A percentile compares a stretch with the other conserved stretches of the same genome.
Evolutionary conservation across 2,113 vertebrate genomes (phyloP).

Genomic region (Porphyrio hochstetteri): DNA sequence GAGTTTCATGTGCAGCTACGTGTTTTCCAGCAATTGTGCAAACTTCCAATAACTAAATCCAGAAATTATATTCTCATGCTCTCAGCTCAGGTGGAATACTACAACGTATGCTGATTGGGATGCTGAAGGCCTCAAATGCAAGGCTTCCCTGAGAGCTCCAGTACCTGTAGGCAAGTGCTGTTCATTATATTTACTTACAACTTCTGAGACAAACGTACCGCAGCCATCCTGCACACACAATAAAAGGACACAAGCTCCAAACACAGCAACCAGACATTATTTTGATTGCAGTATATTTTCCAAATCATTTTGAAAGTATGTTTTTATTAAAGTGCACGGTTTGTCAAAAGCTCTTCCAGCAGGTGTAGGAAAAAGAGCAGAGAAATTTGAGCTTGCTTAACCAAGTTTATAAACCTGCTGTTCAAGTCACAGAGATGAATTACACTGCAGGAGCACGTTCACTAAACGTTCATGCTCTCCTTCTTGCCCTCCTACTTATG

Average conservation of each 20-base stretch:
- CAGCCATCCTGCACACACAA: background rate
- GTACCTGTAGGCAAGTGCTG: background rate
- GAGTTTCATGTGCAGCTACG: background rate
- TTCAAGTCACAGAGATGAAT: slow-evolving; percentile 61
- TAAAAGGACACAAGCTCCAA: background rate
- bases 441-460: slow-evolving; percentile 37
- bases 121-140: background rate
- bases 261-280: background rate
- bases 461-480: slow-evolving; percentile 45
- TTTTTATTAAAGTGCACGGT: background rate
- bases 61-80: background rate
- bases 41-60: background rate
- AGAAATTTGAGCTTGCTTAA: slow-evolving; percentile 31
- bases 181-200: background rate
- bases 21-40: background rate
- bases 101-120: background rate
- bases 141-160: background rate
- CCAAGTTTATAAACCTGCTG: slow-evolving; percentile 43
- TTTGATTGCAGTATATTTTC: slow-evolving; percentile 4
- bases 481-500: slow-evolving; percentile 51
- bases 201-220: background rate
- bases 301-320: background rate
- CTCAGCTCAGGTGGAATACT: background rate
- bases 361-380: slow-evolving; percentile 3
- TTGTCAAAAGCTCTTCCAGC: background rate